Evolutionary conservation across 2,797 vertebrate species (phyloP).

Genomic region (Heliangelus exortis): DNA sequence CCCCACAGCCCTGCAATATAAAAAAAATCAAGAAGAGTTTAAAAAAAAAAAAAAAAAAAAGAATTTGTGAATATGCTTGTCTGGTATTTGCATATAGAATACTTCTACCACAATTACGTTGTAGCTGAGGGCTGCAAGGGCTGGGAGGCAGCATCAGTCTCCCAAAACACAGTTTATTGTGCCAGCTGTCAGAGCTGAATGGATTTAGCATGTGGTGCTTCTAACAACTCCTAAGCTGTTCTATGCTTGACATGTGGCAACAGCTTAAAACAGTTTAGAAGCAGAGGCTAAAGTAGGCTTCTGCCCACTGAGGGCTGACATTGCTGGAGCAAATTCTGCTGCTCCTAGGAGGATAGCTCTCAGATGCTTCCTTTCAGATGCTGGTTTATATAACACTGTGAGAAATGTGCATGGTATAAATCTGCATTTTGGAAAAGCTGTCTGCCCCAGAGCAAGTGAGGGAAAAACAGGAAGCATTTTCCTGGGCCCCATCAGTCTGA

Average conservation of each 20-base stretch:
- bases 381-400: background rate
- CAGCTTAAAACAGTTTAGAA: conserved; percentile 16
- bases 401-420: fast-evolving
- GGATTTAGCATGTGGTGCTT: background rate
- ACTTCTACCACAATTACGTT: background rate
- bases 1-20: background rate
- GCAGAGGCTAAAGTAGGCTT: background rate
- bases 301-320: background rate
- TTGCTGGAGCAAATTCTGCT: background rate
- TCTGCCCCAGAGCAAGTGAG: background rate
- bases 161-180: background rate
- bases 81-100: background rate
- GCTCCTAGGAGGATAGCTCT: background rate
- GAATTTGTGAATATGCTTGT: background rate
- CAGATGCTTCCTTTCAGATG: background rate
- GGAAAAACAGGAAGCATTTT: fast-evolving
- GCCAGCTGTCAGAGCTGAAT: background rate
- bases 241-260: background rate
- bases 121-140: background rate
- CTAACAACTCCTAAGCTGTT: background rate
- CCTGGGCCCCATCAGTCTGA: background rate
- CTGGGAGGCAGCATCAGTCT: background rate
- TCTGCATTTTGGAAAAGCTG: background rate
- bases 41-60: background rate
- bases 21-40: background rate